Percentiles rank a stretch among this genome's conserved stretches.
phyloP scores from a whole-genome alignment of 2,888 invertebrate species.

The Drosophila flavopinicola region DNA sequence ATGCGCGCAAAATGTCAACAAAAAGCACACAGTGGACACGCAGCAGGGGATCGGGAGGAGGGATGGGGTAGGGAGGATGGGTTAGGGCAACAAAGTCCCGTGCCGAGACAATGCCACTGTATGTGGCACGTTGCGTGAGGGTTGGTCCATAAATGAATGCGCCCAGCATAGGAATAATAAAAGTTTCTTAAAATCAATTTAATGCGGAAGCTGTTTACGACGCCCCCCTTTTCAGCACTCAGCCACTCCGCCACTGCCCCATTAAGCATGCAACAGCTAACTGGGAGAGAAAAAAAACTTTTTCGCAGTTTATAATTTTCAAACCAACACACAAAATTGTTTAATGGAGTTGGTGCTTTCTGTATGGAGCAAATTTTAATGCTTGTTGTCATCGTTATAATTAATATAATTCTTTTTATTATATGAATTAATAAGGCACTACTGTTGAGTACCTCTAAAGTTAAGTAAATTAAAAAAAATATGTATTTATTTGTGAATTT shows the following conservation, averaged over 20 bases:
- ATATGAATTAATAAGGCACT: neutral
- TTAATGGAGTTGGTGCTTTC: constrained; percentile 6
- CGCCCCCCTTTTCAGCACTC: neutral
- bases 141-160: constrained; percentile 45
- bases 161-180: constrained; percentile 23
- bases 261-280: too few species aligned
- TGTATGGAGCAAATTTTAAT: constrained; percentile 1
- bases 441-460: too few species aligned
- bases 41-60: constrained; percentile 1
- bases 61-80: neutral
- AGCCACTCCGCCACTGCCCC: neutral
- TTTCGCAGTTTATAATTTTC: constrained; percentile 17
- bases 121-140: constrained; percentile 40
- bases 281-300: constrained; percentile 15
- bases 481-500: too few species aligned
- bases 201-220: constrained; percentile 32
- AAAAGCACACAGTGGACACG: constrained; percentile 36
- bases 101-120: constrained; percentile 35
- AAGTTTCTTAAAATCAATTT: constrained; percentile 50
- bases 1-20: constrained; percentile 77
- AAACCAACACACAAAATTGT: constrained; percentile 2
- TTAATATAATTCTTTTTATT: too few species aligned
- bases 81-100: neutral
- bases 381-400: neutral
- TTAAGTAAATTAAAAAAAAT: too few species aligned